Evolutionary conservation across 2,797 vertebrate genomes (phyloP).

Genomic region (Rhynchonycteris naso): DNA sequence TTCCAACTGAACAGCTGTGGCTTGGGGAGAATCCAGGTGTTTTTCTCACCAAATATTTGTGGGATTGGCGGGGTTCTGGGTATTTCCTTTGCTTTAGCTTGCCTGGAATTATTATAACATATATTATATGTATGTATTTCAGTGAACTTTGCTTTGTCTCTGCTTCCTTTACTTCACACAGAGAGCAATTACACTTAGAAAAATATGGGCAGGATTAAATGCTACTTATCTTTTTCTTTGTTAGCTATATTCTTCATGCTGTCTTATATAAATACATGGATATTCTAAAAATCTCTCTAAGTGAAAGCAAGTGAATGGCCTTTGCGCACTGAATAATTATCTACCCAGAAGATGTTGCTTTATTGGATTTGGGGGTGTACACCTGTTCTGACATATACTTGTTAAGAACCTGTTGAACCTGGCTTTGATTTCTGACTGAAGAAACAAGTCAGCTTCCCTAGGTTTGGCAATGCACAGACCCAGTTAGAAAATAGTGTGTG

Average conservation of each 20-base stretch:
- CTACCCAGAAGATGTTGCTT: neutral
- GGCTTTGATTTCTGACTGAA: constrained; percentile 52
- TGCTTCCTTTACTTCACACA: constrained; percentile 49
- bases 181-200: constrained; percentile 34
- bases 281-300: constrained; percentile 22
- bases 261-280: neutral
- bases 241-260: neutral
- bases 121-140: constrained; percentile 68
- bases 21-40: constrained; percentile 85
- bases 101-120: constrained; percentile 81
- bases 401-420: constrained; percentile 61
- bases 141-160: constrained; percentile 67
- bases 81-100: constrained; percentile 83
- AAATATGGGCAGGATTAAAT: constrained; percentile 26
- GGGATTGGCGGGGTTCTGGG: constrained; percentile 82
- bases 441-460: neutral
- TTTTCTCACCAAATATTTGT: constrained; percentile 85
- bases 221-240: neutral
- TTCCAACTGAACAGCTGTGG: constrained; percentile 86
- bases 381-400: constrained; percentile 59
- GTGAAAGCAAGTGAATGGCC: neutral
- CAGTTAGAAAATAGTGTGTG: constrained; percentile 56
- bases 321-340: constrained; percentile 15
- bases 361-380: constrained; percentile 14
- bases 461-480: neutral